phyloP scores from a whole-genome alignment of 2,113 vertebrate genomes.

The Thymallus thymallus region DNA sequence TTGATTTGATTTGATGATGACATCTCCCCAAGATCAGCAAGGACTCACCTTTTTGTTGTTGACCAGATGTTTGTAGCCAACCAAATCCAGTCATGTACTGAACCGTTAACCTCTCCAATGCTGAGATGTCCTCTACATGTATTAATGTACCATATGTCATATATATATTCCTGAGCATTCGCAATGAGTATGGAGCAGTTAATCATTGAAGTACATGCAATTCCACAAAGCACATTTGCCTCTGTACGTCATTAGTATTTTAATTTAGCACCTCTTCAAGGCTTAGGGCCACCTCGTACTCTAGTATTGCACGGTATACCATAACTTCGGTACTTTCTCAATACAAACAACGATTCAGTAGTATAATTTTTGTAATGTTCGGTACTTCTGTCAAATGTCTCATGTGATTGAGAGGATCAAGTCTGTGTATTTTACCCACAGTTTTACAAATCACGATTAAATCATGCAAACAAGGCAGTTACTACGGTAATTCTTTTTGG shows the following conservation, averaged over 20 bases:
- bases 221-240: background rate
- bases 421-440: no score
- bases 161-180: background rate
- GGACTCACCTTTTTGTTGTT: background rate
- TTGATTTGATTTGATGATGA: no score
- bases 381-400: no score
- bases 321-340: no score
- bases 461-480: no score
- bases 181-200: background rate
- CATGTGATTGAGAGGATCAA: no score
- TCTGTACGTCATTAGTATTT: slow-evolving; percentile 42
- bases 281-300: slow-evolving; percentile 28
- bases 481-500: no score
- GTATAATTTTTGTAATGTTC: no score
- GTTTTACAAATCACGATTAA: no score
- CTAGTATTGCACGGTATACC: no score
- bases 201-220: background rate
- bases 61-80: background rate
- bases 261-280: slow-evolving; percentile 34
- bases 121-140: background rate
- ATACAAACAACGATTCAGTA: no score
- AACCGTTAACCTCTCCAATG: background rate
- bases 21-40: slow-evolving; percentile 44
- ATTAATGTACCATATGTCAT: background rate
- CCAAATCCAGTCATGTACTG: background rate